Base-by-base conservation (phyloP, 2,888 invertebrate species). In the Polietes domitor region DNA sequence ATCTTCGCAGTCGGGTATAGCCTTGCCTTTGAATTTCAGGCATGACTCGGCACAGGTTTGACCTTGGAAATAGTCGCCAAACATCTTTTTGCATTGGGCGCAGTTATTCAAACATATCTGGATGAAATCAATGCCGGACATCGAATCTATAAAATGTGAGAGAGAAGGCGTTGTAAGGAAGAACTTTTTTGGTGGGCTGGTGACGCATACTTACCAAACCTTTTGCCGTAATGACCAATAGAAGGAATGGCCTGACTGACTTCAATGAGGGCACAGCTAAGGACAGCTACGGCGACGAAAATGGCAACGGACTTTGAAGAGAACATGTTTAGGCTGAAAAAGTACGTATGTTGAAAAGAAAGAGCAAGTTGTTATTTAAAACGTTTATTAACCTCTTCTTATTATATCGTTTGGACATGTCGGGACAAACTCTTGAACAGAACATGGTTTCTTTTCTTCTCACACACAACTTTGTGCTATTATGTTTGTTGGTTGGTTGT, bases 11-110 rank as follows among this genome's bases (percentile, higher is more conserved):
- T 97, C 97, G 0, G 97, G 97, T 78, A 96, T 96, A 83, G 96
- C 94, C 91, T 96, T 96, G 85, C 97, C 97, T 89, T 96, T 96
- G 92, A 95, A 96, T 90, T 96, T 96, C 87, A 97, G 94, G 91
- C 97, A 97, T 86, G 96, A 95, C 88, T 97, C 96, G 0, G 97
- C 97, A 91, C 97, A 97, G 0, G 96, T 94, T 70, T 96, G 95
- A 0, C 97, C 97, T 89, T 97, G 96, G 92, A 97, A 97, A 93
- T 96, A 97, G 0, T 94, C 94, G 0, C 97, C 97, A 86, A 96
- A 95, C 95, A 97, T 97, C 92, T 96, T 96, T 92, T 96, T 97
- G 92, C 97, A 97, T 89, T 97, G 97, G 0, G 96, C 97, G 90
- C 97, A 97, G 92, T 97, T 97, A 87, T 96, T 94, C 82, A 97